A percentile compares a stretch with the other conserved stretches of the same genome.
These are phyloP conservation scores for Exaiptasia diaphana DNA, from an alignment of 64 coral and sea anemone species.

Conservation along the genomic window DNA sequence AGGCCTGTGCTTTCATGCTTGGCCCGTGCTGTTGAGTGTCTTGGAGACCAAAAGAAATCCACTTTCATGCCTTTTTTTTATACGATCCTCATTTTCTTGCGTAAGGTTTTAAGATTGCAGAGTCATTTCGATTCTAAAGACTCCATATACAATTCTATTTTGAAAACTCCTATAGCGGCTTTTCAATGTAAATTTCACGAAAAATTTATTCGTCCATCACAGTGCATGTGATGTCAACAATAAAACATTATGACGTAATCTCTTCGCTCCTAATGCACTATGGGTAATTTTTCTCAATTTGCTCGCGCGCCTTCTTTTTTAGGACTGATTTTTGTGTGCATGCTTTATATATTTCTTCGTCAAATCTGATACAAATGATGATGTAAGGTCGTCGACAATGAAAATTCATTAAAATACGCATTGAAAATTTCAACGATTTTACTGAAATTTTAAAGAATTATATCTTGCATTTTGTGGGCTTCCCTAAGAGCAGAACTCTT, in stretches of 20 bases:
- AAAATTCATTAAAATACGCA: too few relatives aligned
- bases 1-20: neutral
- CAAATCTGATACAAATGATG: too few relatives aligned
- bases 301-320: too few relatives aligned
- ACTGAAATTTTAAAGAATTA: too few relatives aligned
- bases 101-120: neutral
- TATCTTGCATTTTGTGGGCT: too few relatives aligned
- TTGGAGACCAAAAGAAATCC: neutral
- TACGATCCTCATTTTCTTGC: neutral
- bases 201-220: neutral
- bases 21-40: neutral
- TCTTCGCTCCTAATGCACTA: neutral
- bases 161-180: neutral
- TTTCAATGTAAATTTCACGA: neutral
- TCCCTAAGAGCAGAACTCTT: too few relatives aligned
- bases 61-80: neutral
- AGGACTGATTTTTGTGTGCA: too few relatives aligned
- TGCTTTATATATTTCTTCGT: too few relatives aligned
- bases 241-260: constrained; percentile 15
- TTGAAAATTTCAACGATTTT: too few relatives aligned
- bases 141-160: too few relatives aligned
- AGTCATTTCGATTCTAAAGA: neutral
- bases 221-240: constrained; percentile 9
- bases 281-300: too few relatives aligned
- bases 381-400: too few relatives aligned